Conservation (phyloP, 2,113 vertebrate genomes). For the Oncorhynchus masou region DNA sequence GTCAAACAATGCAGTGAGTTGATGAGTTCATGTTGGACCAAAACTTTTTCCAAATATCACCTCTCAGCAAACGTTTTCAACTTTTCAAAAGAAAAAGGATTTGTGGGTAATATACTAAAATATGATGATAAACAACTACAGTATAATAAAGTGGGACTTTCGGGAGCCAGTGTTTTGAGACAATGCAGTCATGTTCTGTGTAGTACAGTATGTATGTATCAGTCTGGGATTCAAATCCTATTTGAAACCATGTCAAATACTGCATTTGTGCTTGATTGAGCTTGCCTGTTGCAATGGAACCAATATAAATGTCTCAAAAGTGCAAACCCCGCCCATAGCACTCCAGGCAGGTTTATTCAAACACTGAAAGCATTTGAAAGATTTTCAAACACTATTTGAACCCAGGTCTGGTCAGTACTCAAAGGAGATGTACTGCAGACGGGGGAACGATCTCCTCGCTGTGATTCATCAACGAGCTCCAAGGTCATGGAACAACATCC, state of each 20-base stretch:
- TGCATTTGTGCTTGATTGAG: no score
- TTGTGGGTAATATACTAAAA: background rate
- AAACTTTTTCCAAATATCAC: no score
- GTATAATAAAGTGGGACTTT: background rate
- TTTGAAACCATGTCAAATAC: no score
- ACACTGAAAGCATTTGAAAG: no score
- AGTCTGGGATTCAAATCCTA: no score
- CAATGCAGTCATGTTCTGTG: background rate
- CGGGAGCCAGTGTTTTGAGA: background rate
- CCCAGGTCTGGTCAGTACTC: background rate
- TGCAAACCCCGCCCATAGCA: no score
- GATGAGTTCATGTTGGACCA: no score
- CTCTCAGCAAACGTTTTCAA: background rate
- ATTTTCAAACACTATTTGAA: no score
- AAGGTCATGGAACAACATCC: constrained; percentile 34
- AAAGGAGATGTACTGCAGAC: constrained; percentile 53
- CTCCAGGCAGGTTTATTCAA: no score
- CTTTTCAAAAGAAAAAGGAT: background rate
- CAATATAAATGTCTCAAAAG: no score
- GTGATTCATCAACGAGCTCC: constrained; percentile 52
- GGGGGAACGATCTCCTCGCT: constrained; percentile 39
- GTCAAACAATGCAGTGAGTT: no score
- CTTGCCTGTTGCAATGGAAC: no score
- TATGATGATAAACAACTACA: background rate
- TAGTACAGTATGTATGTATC: background rate